phyloP scores from a whole-genome alignment of 2,888 invertebrate genomes.

The Luffia ferchaultella region DNA sequence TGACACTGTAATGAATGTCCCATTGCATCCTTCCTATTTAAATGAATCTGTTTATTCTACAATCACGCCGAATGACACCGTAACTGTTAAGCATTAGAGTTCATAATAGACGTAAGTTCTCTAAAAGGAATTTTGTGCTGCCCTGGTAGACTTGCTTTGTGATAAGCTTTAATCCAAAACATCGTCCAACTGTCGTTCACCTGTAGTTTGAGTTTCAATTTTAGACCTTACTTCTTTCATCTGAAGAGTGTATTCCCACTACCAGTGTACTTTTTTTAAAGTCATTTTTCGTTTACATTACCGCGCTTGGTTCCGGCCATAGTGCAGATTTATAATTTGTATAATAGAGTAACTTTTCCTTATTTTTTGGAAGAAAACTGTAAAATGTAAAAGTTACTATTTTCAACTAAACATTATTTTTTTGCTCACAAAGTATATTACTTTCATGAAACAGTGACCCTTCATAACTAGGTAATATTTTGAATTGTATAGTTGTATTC shows the following conservation, averaged over 20 bases:
- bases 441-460: too few species aligned
- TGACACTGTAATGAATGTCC: neutral
- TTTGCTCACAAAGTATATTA: too few species aligned
- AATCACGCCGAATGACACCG: too few species aligned
- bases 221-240: neutral
- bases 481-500: too few species aligned
- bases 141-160: neutral
- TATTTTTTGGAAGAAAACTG: too few species aligned
- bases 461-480: too few species aligned
- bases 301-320: neutral
- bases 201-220: neutral
- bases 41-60: too few species aligned
- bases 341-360: too few species aligned
- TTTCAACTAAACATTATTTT: too few species aligned
- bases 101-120: neutral
- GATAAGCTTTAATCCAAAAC: conserved; percentile 1
- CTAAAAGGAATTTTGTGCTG: neutral
- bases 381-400: too few species aligned
- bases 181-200: neutral
- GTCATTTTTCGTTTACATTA: neutral
- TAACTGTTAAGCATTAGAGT: too few species aligned
- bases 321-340: neutral
- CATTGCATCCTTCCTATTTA: neutral
- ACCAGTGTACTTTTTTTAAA: neutral
- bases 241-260: neutral